These are phyloP conservation scores for Tupaia chinensis DNA, from an alignment of 2,113 vertebrate species.

Conservation along the genomic window DNA sequence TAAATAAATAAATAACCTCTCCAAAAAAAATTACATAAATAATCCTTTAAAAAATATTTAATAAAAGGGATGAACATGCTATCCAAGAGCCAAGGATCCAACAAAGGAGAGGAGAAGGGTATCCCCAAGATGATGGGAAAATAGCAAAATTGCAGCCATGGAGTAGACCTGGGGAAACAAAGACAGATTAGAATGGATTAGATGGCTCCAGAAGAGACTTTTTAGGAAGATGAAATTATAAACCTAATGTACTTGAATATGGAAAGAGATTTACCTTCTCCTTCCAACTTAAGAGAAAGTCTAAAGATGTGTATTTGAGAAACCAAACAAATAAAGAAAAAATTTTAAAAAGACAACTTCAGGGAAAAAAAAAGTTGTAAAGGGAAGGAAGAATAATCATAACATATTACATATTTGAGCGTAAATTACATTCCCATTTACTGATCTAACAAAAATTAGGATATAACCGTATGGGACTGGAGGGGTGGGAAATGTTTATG, in stretches of 20 bases:
- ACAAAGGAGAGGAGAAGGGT: background rate
- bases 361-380: background rate
- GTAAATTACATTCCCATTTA: background rate
- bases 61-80: background rate
- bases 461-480: background rate
- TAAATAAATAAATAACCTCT: too few species aligned
- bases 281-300: background rate
- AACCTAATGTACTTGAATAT: background rate
- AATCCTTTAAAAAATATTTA: too few species aligned
- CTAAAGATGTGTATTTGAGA: background rate
- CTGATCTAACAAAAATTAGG: background rate
- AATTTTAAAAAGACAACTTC: background rate
- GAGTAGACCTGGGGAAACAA: background rate
- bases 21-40: too few species aligned
- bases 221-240: background rate
- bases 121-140: background rate
- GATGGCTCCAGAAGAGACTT: background rate
- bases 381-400: conserved; percentile 1
- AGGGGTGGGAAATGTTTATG: background rate
- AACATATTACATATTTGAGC: background rate
- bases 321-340: background rate
- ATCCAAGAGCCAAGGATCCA: background rate
- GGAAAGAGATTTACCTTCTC: background rate
- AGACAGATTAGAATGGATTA: background rate
- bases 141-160: background rate